Conservation (phyloP, 2,797 vertebrate species). For the Triplophysa yarkandensis region DNA sequence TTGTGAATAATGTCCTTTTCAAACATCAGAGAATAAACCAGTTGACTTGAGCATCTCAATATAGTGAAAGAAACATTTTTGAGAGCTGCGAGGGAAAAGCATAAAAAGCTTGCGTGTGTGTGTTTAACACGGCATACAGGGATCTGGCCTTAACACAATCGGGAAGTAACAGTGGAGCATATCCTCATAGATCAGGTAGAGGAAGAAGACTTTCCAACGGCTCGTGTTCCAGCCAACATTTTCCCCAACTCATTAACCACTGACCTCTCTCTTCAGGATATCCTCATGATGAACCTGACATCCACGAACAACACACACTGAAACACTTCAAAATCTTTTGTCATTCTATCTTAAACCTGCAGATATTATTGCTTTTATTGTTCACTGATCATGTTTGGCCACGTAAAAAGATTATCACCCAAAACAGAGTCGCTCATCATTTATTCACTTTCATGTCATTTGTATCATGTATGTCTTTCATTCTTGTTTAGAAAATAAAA, state of each 20-base stretch:
- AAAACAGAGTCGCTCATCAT: too few species aligned
- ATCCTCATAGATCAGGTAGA: slow-evolving; percentile 30
- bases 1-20: slow-evolving; percentile 2
- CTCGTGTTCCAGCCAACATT: slow-evolving; percentile 6
- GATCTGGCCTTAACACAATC: slow-evolving; percentile 49
- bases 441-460: too few species aligned
- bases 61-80: background rate
- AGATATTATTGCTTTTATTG: background rate
- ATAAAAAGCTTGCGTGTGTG: slow-evolving; percentile 31
- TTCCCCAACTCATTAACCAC: slow-evolving; percentile 34
- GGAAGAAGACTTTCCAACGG: slow-evolving; percentile 30
- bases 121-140: slow-evolving; percentile 41
- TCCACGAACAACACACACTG: slow-evolving; percentile 2
- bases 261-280: slow-evolving; percentile 41
- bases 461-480: too few species aligned
- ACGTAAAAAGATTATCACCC: background rate
- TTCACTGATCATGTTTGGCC: too few species aligned
- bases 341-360: background rate
- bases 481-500: too few species aligned
- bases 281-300: slow-evolving; percentile 21
- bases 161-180: slow-evolving; percentile 41
- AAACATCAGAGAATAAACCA: slow-evolving; percentile 2
- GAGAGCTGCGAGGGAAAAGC: slow-evolving; percentile 37
- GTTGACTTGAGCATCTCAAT: background rate
- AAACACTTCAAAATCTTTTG: background rate